Evolutionary conservation across 2,797 vertebrate genomes (phyloP).

Genomic region (Gephyroberyx darwinii): DNA sequence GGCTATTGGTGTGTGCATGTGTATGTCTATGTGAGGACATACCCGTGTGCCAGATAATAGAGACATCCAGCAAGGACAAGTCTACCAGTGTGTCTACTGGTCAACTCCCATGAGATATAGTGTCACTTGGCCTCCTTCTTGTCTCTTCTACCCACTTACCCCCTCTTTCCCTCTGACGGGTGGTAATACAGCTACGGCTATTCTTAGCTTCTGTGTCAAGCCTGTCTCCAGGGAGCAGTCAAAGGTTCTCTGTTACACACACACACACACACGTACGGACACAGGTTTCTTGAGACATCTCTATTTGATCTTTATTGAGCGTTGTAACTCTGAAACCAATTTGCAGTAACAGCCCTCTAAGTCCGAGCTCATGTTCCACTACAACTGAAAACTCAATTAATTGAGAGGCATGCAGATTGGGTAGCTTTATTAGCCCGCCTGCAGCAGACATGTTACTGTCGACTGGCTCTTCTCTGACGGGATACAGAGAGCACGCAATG

Average conservation of each 20-base stretch:
- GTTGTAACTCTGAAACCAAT: conserved; percentile 43
- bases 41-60: conserved; percentile 55
- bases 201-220: conserved; percentile 79
- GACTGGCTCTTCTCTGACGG: neutral
- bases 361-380: conserved; percentile 47
- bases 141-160: conserved; percentile 21
- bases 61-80: conserved; percentile 56
- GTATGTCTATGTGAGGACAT: conserved; percentile 18
- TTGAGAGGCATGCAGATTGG: conserved; percentile 37
- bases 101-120: conserved; percentile 52
- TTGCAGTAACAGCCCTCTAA: conserved; percentile 40
- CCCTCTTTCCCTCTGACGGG: conserved; percentile 17
- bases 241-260: conserved; percentile 55
- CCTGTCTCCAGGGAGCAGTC: conserved; percentile 69
- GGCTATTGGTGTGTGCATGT: conserved; percentile 16
- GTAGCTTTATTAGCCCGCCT: conserved; percentile 13
- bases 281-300: conserved; percentile 67
- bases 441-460: conserved; percentile 22
- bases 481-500: neutral
- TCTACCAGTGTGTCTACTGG: conserved; percentile 40
- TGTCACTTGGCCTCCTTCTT: conserved; percentile 47
- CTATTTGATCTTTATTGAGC: conserved; percentile 69
- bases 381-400: conserved; percentile 67
- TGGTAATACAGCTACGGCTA: conserved; percentile 64
- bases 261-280: conserved; percentile 34